Percentiles rank a stretch among this genome's conserved stretches.
Evolutionary conservation across 2,888 invertebrate genomes (phyloP).

Genomic region (Nemotelus pantherinus): DNA sequence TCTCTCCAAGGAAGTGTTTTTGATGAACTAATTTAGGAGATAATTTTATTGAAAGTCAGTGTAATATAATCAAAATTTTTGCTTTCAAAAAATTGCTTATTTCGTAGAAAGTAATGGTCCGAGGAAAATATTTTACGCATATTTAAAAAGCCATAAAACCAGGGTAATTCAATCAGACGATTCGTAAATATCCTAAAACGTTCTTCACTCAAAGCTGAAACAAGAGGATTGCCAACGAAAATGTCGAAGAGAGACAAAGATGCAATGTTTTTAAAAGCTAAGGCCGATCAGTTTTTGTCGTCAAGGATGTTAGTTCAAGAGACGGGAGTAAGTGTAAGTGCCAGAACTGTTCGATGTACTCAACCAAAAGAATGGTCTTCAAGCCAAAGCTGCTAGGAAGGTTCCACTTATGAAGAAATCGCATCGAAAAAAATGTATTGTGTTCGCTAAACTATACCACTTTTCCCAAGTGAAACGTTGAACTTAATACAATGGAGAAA

Average conservation of each 20-base stretch:
- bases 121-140: too few species aligned
- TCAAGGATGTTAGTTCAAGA: slow-evolving; percentile 5
- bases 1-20: too few species aligned
- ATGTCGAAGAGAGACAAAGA: slow-evolving; percentile 2
- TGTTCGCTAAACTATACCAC: background rate
- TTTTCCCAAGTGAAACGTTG: background rate
- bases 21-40: too few species aligned
- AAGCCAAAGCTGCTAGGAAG: slow-evolving; percentile 4
- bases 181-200: too few species aligned
- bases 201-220: background rate
- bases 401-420: background rate
- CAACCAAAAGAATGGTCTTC: slow-evolving; percentile 13
- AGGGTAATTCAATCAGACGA: too few species aligned
- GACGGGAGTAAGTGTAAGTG: slow-evolving; percentile 2
- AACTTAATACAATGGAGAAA: slow-evolving; percentile 6
- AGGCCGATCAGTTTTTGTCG: background rate
- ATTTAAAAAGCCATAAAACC: too few species aligned
- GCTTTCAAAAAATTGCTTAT: too few species aligned
- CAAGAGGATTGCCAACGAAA: slow-evolving; percentile 7
- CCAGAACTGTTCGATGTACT: slow-evolving; percentile 14
- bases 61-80: too few species aligned
- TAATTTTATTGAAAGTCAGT: too few species aligned
- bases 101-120: too few species aligned
- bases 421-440: background rate
- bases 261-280: background rate